Conservation (phyloP, 37 sponge, comb jelly and placozoan species). For the Crambe crambe region DNA sequence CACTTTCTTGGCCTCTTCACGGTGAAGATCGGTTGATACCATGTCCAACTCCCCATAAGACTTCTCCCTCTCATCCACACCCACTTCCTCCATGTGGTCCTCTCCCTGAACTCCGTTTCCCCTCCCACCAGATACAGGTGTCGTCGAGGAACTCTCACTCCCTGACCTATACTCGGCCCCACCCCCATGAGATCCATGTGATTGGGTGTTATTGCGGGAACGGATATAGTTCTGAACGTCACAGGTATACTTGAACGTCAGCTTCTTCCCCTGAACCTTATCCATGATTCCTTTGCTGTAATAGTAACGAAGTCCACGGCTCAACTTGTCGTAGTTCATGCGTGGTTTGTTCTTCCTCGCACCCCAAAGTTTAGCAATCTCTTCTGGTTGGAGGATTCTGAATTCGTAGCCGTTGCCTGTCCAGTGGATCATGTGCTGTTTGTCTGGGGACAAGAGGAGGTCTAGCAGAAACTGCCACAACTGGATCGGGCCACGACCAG, state of each 20-base stretch:
- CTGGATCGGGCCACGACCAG: conserved; percentile 80
- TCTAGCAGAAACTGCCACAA: conserved; percentile 91
- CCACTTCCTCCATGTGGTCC: not conserved
- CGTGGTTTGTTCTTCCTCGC: conserved; percentile 82
- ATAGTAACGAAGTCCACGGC: conserved; percentile 87
- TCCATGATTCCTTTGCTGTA: conserved; percentile 89
- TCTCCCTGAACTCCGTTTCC: not conserved
- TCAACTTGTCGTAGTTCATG: conserved; percentile 92
- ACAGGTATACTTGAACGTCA: conserved; percentile 82
- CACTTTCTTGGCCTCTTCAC: not conserved
- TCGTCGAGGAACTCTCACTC: conserved; percentile 1
- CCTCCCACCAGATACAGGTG: not conserved
- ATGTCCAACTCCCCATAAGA: not conserved
- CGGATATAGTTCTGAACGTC: conserved; percentile 66
- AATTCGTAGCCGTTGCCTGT: conserved; percentile 82
- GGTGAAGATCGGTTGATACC: not conserved
- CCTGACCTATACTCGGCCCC: not conserved
- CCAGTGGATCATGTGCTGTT: conserved; percentile 72
- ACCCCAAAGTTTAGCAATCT: conserved; percentile 85
- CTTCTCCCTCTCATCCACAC: not conserved
- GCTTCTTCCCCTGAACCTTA: conserved; percentile 84
- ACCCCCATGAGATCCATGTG: not conserved
- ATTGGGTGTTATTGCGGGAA: conserved; percentile 9
- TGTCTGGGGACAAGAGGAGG: conserved; percentile 63
- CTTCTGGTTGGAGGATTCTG: conserved; percentile 68